Evolutionary conservation across 2,797 vertebrate species (phyloP).

Genomic region (Amblyopsis hoosieri): DNA sequence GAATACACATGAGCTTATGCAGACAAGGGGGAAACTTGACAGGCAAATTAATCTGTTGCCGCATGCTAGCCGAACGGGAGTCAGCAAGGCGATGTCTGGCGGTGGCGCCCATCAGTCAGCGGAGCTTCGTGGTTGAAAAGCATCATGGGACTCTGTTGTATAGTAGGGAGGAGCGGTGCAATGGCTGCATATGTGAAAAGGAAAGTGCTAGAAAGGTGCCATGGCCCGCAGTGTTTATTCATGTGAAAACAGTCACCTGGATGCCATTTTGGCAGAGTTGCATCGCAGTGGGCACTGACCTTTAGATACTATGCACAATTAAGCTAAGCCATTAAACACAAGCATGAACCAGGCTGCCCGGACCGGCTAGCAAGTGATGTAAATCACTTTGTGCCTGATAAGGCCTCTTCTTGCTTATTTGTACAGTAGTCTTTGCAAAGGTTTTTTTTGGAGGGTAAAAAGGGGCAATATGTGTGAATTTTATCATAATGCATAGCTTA

Average conservation of each 20-base stretch:
- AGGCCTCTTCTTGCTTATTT: slow-evolving; percentile 42
- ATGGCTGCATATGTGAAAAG: slow-evolving; percentile 17
- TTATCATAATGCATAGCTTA: neutral
- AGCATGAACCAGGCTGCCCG: slow-evolving; percentile 37
- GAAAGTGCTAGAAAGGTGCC: slow-evolving; percentile 42
- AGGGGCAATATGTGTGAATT: neutral
- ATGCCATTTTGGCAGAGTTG: slow-evolving; percentile 67
- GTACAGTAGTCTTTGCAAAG: slow-evolving; percentile 29
- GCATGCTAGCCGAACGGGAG: slow-evolving; percentile 61
- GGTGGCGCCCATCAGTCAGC: slow-evolving; percentile 60
- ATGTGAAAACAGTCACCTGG: slow-evolving; percentile 65
- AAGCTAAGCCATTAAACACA: slow-evolving; percentile 68
- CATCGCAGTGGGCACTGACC: slow-evolving; percentile 67
- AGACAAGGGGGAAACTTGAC: slow-evolving; percentile 27
- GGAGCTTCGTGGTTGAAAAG: slow-evolving; percentile 42
- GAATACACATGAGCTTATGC: slow-evolving; percentile 49
- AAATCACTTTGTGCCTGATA: slow-evolving; percentile 43
- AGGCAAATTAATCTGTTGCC: slow-evolving; percentile 63
- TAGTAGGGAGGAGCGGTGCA: slow-evolving; percentile 33
- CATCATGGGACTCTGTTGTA: slow-evolving; percentile 31
- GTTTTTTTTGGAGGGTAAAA: slow-evolving; percentile 30
- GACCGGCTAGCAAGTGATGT: slow-evolving; percentile 45
- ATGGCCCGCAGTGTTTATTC: slow-evolving; percentile 65
- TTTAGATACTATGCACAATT: slow-evolving; percentile 70
- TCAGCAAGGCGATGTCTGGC: slow-evolving; percentile 52